phyloP scores from a whole-genome alignment of 2,113 vertebrate genomes.

The Aramus guarauna region DNA sequence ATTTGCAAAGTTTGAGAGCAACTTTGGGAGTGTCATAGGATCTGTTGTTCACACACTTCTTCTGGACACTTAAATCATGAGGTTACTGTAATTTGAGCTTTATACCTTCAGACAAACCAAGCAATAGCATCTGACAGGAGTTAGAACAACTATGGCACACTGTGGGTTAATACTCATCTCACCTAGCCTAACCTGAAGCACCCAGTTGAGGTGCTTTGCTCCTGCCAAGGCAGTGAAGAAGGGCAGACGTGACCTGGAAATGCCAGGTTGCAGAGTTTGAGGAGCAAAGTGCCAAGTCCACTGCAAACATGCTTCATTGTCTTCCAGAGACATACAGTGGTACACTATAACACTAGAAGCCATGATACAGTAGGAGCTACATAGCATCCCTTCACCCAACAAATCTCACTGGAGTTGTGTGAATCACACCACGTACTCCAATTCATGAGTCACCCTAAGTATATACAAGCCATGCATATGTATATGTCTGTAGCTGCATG shows the following conservation, averaged over 20 bases:
- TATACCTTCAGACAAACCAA: background rate
- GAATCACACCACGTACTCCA: background rate
- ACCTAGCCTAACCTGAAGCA: background rate
- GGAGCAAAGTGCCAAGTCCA: background rate
- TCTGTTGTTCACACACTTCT: background rate
- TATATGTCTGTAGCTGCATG: background rate
- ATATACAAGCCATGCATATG: background rate
- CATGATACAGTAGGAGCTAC: background rate
- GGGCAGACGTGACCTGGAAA: background rate
- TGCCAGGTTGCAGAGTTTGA: background rate
- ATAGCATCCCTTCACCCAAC: background rate
- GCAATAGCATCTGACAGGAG: background rate
- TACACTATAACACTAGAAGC: background rate
- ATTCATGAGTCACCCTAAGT: background rate
- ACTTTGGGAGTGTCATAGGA: background rate
- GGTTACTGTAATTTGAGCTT: background rate
- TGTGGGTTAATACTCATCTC: background rate
- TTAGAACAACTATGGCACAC: background rate
- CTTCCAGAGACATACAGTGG: background rate
- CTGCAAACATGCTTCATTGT: background rate
- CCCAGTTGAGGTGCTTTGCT: background rate
- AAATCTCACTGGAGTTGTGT: background rate
- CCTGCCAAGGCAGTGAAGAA: background rate
- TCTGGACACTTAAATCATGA: background rate
- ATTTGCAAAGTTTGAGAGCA: background rate